Evolutionary conservation across 2,113 vertebrate genomes (phyloP).

Genomic region (Murina feae): DNA sequence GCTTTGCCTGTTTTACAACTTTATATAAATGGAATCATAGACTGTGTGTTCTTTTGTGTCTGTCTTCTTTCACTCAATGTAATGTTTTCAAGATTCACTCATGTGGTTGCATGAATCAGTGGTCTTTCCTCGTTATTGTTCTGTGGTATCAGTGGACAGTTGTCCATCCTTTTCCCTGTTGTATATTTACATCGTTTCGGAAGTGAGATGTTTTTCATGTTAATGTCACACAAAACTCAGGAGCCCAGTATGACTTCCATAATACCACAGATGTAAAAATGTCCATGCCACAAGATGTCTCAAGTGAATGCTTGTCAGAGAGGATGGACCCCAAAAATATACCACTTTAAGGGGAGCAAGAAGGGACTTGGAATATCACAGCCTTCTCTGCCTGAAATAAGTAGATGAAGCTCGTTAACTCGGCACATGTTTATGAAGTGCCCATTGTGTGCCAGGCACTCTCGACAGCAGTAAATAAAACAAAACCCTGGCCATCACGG

Average conservation of each 20-base stretch:
- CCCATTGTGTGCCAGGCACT: neutral
- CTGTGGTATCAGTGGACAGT: neutral
- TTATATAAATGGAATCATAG: neutral
- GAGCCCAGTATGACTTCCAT: neutral
- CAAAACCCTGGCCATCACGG: fast-evolving
- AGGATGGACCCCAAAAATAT: neutral
- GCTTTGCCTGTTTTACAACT: neutral
- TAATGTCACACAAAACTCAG: neutral
- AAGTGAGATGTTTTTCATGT: neutral
- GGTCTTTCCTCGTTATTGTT: neutral
- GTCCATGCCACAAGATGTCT: neutral
- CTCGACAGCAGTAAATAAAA: neutral
- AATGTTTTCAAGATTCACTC: neutral
- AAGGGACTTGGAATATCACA: neutral
- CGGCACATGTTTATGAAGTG: neutral
- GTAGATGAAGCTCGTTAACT: neutral
- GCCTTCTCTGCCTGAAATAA: neutral
- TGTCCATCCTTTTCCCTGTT: neutral
- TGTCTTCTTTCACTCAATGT: neutral
- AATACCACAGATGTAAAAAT: neutral
- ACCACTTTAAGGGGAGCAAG: neutral
- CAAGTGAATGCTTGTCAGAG: neutral
- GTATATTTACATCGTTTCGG: neutral
- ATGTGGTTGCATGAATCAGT: neutral
- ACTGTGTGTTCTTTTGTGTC: neutral